These are phyloP conservation scores for Chloropsis hardwickii DNA, from an alignment of 2,113 vertebrate species.

Conservation along the genomic window DNA sequence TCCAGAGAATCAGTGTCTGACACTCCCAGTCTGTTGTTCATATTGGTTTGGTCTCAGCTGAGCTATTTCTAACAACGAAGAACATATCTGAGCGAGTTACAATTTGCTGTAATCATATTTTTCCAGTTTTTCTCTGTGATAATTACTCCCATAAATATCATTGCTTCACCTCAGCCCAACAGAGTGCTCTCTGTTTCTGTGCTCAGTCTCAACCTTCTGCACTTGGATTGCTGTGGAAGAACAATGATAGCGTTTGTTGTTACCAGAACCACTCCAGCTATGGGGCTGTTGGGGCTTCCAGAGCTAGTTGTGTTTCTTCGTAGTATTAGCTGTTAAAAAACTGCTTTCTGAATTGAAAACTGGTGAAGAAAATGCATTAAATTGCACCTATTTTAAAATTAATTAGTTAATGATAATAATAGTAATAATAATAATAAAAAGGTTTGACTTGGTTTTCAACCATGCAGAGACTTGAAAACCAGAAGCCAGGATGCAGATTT, in stretches of 20 bases:
- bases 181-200: neutral
- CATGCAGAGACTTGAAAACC: neutral
- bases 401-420: neutral
- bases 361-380: neutral
- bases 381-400: neutral
- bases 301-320: neutral
- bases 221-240: neutral
- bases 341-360: neutral
- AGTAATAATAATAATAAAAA: neutral
- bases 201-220: neutral
- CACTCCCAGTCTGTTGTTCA: neutral
- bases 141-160: constrained; percentile 55
- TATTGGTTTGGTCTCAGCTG: constrained; percentile 24
- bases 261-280: neutral
- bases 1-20: neutral
- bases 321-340: neutral
- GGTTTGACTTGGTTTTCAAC: neutral
- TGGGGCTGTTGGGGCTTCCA: neutral
- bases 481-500: neutral
- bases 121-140: constrained; percentile 50
- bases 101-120: constrained; percentile 56
- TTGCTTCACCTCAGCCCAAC: constrained; percentile 47
- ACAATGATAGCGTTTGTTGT: neutral
- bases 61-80: constrained; percentile 37
- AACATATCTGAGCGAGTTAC: constrained; percentile 30